phyloP scores from a whole-genome alignment of 2,888 invertebrate genomes.

The Drosophila stalkeri region DNA sequence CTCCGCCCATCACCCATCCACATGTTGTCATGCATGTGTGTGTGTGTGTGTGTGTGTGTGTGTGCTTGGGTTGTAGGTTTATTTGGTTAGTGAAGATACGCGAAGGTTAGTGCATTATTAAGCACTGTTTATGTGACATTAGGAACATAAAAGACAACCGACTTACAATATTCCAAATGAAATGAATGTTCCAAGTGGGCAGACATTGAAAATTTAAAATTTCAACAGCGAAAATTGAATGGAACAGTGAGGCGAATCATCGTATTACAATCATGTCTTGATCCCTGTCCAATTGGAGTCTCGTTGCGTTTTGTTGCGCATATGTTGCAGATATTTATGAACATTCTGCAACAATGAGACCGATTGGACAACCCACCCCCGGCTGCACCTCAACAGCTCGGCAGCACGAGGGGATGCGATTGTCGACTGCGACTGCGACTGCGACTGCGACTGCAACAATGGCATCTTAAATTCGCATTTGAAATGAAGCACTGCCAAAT shows the following conservation, averaged over 20 bases:
- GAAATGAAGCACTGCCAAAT: constrained; percentile 71
- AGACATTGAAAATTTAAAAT: not conserved
- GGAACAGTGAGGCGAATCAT: not conserved
- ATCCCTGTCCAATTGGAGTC: constrained; percentile 6
- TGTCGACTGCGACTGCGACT: not conserved
- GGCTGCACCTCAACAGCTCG: not conserved
- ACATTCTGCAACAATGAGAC: constrained; percentile 17
- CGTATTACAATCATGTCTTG: not conserved
- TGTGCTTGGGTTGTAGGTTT: constrained; percentile 41
- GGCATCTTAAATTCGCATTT: constrained; percentile 78
- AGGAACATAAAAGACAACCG: constrained; percentile 75
- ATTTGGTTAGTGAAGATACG: constrained; percentile 73
- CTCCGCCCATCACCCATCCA: not conserved
- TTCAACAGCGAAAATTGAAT: constrained; percentile 17
- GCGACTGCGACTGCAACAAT: constrained; percentile 58
- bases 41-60: constrained; percentile 12
- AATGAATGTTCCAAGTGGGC: constrained; percentile 3
- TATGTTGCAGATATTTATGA: constrained; percentile 58
- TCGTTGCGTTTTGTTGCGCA: constrained; percentile 37
- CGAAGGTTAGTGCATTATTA: constrained; percentile 75
- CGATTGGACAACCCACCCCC: constrained; percentile 34
- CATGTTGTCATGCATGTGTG: not conserved
- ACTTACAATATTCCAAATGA: constrained; percentile 5
- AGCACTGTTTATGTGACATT: constrained; percentile 81
- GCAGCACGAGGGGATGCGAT: constrained; percentile 5